A percentile compares a stretch with the other conserved stretches of the same genome.
Evolutionary conservation across 2,113 vertebrate species (phyloP).

Genomic region (Thamnaconus septentrionalis): DNA sequence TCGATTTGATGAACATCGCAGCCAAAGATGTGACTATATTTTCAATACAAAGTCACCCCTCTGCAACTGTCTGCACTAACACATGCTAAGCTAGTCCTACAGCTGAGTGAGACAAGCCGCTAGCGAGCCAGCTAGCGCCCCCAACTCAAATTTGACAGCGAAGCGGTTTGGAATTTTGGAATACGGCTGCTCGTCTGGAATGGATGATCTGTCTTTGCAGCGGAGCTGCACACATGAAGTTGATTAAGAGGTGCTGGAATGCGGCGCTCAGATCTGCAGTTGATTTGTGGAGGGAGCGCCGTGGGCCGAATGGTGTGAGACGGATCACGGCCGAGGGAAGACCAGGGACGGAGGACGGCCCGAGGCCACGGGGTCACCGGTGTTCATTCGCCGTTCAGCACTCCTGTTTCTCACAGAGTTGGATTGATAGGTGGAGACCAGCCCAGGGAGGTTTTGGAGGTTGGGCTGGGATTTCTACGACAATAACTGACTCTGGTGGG

Average conservation of each 20-base stretch:
- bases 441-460: too few species aligned
- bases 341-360: too few species aligned
- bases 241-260: conserved; percentile 80
- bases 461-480: too few species aligned
- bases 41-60: not conserved
- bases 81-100: not conserved
- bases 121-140: not conserved
- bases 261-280: conserved; percentile 72
- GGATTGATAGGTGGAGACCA: too few species aligned
- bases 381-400: too few species aligned
- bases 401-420: too few species aligned
- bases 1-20: too few species aligned
- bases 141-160: conserved; percentile 7
- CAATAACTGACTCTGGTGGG: too few species aligned
- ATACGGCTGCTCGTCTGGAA: conserved; percentile 37
- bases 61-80: not conserved
- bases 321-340: conserved; percentile 25
- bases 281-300: conserved; percentile 63
- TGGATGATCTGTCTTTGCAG: conserved; percentile 42
- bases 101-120: conserved; percentile 1
- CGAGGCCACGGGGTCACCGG: too few species aligned
- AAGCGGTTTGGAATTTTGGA: conserved; percentile 27
- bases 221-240: conserved; percentile 67
- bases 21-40: too few species aligned
- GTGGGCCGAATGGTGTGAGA: conserved; percentile 58